Base-by-base conservation (phyloP, 2,888 invertebrate species). In the Cheilosia pagana region DNA sequence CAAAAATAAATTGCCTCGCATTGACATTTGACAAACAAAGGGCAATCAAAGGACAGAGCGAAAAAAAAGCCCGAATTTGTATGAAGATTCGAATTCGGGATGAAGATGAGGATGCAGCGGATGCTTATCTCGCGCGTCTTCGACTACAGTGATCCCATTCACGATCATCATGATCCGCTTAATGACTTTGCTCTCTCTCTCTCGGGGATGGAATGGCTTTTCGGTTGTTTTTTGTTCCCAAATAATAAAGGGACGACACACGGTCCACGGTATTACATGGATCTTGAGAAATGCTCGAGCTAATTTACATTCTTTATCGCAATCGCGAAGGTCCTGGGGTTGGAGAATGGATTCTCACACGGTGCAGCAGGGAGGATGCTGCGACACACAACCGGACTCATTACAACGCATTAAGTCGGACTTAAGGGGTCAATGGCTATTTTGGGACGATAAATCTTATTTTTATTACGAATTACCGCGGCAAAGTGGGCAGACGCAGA, bases 11-110 rank as follows among this genome's bases (percentile, higher is more conserved):
- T 55, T 16, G 43, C 28, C 14, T 28, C 50, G 50, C 70, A 71
- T 79, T 85, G 79, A 85, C 83, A 75, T 85, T 85, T 75, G 75
- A 85, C 85, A 85, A 81, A 85, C 81, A 85, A 85, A 81, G 85
- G 85, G 71, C 75, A 76, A 85, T 81, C 85, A 81, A 50, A 71
- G 50, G 57, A 45, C 59, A 48, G 21, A 50, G 23, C 45, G 50
- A 57, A 63, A 78, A 81, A 79, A 63, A 78, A 81, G 75, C 62
- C 78, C 57, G 55, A 77, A 77, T 75, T 75, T 41, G 52, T 12
- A 16, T 25, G 19, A 31, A 53, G 72, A 67, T 65, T 68, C 67
- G 23, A 67, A 63, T 45, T 62, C 63, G 23, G 52, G 76, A 65
- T 75, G 81, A 55, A 25, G 25, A 6, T 25, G 25, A 25, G 25